Base-by-base conservation (phyloP, 1,140 invertebrate species). In the Muscidifurax raptorellus region DNA sequence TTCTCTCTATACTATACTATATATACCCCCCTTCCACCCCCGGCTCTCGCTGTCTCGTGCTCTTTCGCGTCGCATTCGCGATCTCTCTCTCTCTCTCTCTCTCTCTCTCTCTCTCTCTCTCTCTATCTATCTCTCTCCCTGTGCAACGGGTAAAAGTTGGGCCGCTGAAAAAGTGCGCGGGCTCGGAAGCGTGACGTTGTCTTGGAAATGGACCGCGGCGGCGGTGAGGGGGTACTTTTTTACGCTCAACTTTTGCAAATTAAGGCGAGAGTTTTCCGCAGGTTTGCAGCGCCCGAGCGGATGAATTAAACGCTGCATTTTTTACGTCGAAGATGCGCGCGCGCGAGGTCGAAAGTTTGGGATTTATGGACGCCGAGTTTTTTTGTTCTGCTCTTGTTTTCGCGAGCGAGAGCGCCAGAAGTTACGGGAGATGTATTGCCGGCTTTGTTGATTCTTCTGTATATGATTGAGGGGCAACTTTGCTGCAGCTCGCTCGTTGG, bases 281-380 rank as follows among this genome's bases (percentile, higher is more conserved):
- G 22, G 67, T 84, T 84, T 75, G 52, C 52, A 59, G 52, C 52
- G 22, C 15, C 15, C 52, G 6, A 59, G 52, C 52, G 69, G n/a
- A 85, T 81, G 59, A 85, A 81, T 85, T 81, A 74, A 47, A 27
- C 71, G 27, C 75, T 81, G 32, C 78, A 85, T 52, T 81, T 80
- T 85, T 85, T 44, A 85, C 28, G 78, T 36, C 71, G 27, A 66
- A 47, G 59, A 85, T 12, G 22, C 47, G 22, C 9, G 64, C 9
- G 64, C 76, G 22, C 4, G 40, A 78, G 76, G 7, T 7, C 28
- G 36, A 36, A 30, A 82, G 47, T 59, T 78, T 15, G 64, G 40
- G 27, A 36, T 79, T 84, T 84, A 83, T 78, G 47, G 15, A 13
- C 25, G 3, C 25, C 0, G 18, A 75, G 40, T 9, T 66, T 52